Percentiles rank a stretch among this genome's conserved stretches.
phyloP scores from a whole-genome alignment of 2,888 invertebrate genomes.

The Zygothrica quintamaculata region DNA sequence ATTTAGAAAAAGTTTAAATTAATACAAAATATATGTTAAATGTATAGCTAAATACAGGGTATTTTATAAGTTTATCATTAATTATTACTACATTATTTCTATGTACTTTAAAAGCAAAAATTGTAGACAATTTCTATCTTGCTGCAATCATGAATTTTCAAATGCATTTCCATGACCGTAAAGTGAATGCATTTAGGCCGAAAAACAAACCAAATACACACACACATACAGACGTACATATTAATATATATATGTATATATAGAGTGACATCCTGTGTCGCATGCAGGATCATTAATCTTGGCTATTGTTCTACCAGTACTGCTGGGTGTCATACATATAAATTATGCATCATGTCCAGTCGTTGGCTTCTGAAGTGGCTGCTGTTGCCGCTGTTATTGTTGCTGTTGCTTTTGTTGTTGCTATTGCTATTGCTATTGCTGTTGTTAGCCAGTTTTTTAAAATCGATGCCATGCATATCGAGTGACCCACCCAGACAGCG shows the following conservation, averaged over 20 bases:
- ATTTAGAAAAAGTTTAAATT: too few species aligned
- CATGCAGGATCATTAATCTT: conserved; percentile 66
- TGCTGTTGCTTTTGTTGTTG: too few species aligned
- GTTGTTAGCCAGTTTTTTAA: conserved; percentile 52
- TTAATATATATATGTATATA: neutral
- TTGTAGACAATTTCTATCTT: conserved; percentile 51
- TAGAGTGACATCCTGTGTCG: conserved; percentile 44
- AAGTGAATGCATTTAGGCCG: conserved; percentile 21
- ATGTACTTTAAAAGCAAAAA: conserved; percentile 16
- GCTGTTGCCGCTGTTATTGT: conserved; percentile 35
- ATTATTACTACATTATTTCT: neutral
- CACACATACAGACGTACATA: conserved; percentile 22
- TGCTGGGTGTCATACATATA: conserved; percentile 69
- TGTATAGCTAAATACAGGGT: neutral
- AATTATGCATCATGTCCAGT: conserved; percentile 67
- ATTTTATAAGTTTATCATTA: neutral
- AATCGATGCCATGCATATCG: conserved; percentile 74
- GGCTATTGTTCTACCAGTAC: conserved; percentile 61
- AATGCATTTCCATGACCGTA: conserved; percentile 14
- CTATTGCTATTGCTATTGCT: too few species aligned
- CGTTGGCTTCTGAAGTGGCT: conserved; percentile 31
- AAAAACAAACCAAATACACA: conserved; percentile 34
- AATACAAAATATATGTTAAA: too few species aligned
- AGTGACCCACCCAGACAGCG: conserved; percentile 43
- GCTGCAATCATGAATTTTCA: conserved; percentile 52